Evolutionary conservation across 1,140 invertebrate species (phyloP), one percentile per base, ranked within the genome.

Genomic region (Physella acuta): DNA sequence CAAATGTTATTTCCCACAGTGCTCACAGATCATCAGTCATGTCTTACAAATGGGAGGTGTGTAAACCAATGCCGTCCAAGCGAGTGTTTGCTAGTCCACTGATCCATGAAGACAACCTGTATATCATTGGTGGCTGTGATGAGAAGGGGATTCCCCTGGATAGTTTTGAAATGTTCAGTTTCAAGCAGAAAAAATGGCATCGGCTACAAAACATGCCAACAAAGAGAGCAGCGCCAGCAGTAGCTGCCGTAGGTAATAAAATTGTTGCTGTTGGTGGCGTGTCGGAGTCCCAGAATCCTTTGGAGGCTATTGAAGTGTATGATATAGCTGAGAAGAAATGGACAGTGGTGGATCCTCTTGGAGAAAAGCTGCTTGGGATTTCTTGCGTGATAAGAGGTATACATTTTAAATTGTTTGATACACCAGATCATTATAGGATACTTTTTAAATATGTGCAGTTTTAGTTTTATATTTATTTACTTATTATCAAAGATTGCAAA

Each of bases 101-200:
- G 11, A 49, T 79, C 11, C 58, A 77, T 58, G 72, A 75, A 11
- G 77, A 75, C 17, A 69, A 72, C 4, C 39, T 84, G 3, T 84
- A 82, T 61, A 75, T 80, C 2, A 70, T 84, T 28, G 83, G 83
- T 26, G 83, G 83, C n/a, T 84, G 83, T 77, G 82, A 84, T 71
- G 72, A 79, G 30, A 74, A 70, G 51, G 83, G 83, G 28, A 70
- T 71, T 24, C 83, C 83, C 26, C 52, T 84, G 3, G 75, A 80
- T 53, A 73, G 66, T 33, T 78, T 80, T 71, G 83, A 84, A 71
- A 73, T 75, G 68, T 84, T 78, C 70, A 73, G 79, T 55, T 68
- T 71, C 26, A 73, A 70, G 36, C 77, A 77, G 59, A 79, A 79
- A 36, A 79, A 78, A 58, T 84, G 82, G 82, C 76, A 74, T 20